Evolutionary conservation across 37 sponge, comb jelly and placozoan genomes (phyloP).

Genomic region (Mnemiopsis leidyi): DNA sequence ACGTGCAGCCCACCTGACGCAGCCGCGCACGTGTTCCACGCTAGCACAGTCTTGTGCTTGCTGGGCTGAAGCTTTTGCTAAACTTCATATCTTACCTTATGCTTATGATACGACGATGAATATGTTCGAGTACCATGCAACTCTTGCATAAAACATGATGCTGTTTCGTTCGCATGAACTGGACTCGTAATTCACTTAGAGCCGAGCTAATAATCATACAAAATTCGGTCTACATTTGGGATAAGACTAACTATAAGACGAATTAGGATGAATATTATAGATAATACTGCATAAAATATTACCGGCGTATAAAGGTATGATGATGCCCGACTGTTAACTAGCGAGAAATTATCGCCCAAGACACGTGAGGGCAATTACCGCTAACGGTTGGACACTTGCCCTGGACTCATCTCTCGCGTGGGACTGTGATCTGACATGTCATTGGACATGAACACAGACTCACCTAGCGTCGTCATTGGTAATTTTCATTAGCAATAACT

Average conservation of each 20-base stretch:
- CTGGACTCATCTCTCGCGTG: not conserved
- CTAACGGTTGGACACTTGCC: not conserved
- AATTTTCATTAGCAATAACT: not conserved
- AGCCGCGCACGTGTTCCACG: not conserved
- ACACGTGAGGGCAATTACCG: not conserved
- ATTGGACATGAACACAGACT: not conserved
- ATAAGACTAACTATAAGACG: not conserved
- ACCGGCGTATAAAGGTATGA: not conserved
- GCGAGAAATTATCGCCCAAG: not conserved
- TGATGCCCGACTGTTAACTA: not conserved
- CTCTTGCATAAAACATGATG: not conserved
- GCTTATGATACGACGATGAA: not conserved
- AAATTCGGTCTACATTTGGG: not conserved
- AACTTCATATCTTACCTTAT: not conserved
- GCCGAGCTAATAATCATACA: not conserved
- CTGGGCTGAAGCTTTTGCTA: not conserved
- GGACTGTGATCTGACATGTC: not conserved
- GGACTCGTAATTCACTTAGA: not conserved
- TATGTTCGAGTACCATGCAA: not conserved
- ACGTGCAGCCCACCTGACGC: not conserved
- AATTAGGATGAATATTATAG: not conserved
- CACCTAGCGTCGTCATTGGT: not conserved
- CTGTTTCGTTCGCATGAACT: not conserved
- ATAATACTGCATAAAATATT: not conserved
- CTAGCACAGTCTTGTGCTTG: slow-evolving; percentile 18